These are phyloP conservation scores for Xanthorhoe spadicearia DNA, from an alignment of 2,888 invertebrate genomes.

Conservation along the genomic window DNA sequence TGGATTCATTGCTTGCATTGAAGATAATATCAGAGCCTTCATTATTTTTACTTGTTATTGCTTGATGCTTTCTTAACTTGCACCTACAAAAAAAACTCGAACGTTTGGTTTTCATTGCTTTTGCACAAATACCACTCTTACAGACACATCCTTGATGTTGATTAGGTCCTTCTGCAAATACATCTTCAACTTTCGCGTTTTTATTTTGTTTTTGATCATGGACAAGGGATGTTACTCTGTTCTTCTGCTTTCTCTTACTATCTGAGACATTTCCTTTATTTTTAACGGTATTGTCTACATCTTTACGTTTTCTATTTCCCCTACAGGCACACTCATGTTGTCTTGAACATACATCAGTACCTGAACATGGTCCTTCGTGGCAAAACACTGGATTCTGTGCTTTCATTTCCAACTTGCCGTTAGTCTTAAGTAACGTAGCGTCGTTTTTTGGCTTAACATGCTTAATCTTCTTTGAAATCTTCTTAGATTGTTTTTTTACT, in stretches of 20 bases:
- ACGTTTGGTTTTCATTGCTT: slow-evolving; percentile 33
- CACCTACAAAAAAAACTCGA: slow-evolving; percentile 37
- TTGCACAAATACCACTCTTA: slow-evolving; percentile 31
- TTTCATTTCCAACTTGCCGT: slow-evolving; percentile 8
- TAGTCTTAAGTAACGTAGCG: not conserved
- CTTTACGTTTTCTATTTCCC: not conserved
- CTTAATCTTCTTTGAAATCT: not conserved
- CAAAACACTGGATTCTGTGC: slow-evolving; percentile 3
- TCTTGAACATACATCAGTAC: not conserved
- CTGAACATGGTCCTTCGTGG: slow-evolving; percentile 9
- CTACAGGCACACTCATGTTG: slow-evolving; percentile 3
- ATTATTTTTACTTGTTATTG: slow-evolving; percentile 4
- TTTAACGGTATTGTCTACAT: not conserved
- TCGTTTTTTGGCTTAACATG: not conserved
- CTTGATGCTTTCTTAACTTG: slow-evolving; percentile 25
- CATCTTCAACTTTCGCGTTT: slow-evolving; percentile 16
- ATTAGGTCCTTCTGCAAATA: slow-evolving; percentile 14
- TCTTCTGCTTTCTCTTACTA: slow-evolving; percentile 15
- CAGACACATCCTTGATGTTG: slow-evolving; percentile 8
- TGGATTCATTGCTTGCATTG: not conserved
- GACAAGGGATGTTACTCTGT: slow-evolving; percentile 13
- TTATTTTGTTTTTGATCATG: slow-evolving; percentile 7
- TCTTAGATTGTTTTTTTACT: not conserved
- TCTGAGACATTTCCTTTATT: not conserved
- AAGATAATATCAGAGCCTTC: slow-evolving; percentile 6